phyloP scores from a whole-genome alignment of 2,888 invertebrate species.

The Leuctra nigra region DNA sequence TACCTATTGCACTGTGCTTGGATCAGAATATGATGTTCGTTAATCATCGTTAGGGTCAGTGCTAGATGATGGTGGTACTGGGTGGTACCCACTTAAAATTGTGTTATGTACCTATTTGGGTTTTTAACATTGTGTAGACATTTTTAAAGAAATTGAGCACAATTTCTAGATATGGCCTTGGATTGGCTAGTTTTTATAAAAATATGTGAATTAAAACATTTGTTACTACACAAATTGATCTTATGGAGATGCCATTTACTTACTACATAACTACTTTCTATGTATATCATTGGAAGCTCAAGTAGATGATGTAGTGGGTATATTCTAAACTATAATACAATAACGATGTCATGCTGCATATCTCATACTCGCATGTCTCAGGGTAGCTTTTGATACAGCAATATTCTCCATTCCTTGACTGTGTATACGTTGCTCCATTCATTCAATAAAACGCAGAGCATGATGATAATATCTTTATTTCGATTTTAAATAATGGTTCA shows the following conservation, averaged over 20 bases:
- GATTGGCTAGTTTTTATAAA: conserved; percentile 7
- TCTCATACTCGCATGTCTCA: background rate
- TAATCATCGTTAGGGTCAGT: background rate
- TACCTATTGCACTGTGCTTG: conserved; percentile 1
- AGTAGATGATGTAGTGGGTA: background rate
- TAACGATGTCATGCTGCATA: background rate
- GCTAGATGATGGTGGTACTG: background rate
- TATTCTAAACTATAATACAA: conserved; percentile 8
- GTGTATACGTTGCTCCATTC: conserved; percentile 1
- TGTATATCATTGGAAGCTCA: conserved; percentile 9
- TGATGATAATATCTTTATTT: conserved; percentile 9
- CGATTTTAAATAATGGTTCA: conserved; percentile 1
- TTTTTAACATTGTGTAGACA: conserved; percentile 5
- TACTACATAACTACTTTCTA: too few species aligned
- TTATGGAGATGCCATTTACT: background rate
- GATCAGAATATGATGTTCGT: background rate
- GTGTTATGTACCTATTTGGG: too few species aligned
- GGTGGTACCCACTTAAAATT: too few species aligned
- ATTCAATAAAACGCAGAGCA: conserved; percentile 9
- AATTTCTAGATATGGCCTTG: conserved; percentile 4
- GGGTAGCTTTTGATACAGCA: conserved; percentile 14
- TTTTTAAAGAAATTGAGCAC: conserved; percentile 1
- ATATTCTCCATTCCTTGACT: conserved; percentile 7
- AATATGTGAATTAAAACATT: conserved; percentile 6
- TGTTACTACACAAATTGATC: conserved; percentile 10